Evolutionary conservation across 2,888 invertebrate species (phyloP).

Genomic region (Mantis religiosa): DNA sequence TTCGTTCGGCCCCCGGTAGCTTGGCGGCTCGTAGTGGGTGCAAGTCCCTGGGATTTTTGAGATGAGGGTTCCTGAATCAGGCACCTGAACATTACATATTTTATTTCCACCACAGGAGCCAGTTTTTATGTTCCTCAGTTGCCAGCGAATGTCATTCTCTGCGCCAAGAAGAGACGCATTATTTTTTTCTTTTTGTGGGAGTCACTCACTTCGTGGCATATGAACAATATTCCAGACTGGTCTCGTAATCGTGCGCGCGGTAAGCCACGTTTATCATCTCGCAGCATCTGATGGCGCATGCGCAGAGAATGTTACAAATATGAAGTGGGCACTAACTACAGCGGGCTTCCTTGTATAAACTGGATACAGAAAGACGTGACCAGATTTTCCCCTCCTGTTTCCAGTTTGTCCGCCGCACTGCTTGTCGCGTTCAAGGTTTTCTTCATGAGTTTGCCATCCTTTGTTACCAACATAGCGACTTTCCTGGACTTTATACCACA

Average conservation of each 20-base stretch:
- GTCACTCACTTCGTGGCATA: background rate
- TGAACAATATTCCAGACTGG: background rate
- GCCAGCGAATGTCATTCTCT: background rate
- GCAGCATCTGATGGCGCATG: background rate
- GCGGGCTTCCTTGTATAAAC: background rate
- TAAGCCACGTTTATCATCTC: background rate
- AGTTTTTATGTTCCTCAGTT: background rate
- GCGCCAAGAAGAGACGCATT: background rate
- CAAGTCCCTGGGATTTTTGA: too few species aligned
- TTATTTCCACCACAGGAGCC: too few species aligned
- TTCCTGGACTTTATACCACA: background rate
- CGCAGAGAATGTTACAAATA: conserved; percentile 1
- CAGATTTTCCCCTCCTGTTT: conserved; percentile 1
- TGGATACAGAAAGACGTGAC: conserved; percentile 1
- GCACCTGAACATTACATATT: too few species aligned
- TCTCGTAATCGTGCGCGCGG: background rate
- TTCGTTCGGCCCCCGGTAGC: too few species aligned
- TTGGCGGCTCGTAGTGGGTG: too few species aligned
- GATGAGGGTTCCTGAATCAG: too few species aligned
- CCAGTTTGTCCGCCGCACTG: background rate
- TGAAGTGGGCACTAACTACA: background rate
- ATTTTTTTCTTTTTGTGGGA: background rate
- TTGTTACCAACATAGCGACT: background rate
- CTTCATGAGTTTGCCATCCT: background rate
- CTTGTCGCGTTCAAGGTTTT: conserved; percentile 12